These are phyloP conservation scores for Saxidomus purpurata DNA, from an alignment of 1,140 invertebrate species.

Conservation along the genomic window DNA sequence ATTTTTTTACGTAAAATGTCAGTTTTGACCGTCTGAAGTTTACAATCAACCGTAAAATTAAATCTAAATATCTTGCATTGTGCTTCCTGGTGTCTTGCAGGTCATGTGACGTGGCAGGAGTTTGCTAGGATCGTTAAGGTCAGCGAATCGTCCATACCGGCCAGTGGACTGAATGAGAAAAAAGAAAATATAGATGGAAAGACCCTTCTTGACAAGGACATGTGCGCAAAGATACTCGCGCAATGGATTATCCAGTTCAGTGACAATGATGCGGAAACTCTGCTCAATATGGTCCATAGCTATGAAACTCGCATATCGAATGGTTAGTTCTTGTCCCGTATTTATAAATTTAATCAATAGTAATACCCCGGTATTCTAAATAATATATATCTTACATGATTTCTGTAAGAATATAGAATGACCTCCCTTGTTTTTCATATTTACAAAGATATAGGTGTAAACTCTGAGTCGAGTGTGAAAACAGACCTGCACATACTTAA, in stretches of 20 bases:
- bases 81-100: not conserved
- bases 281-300: not conserved
- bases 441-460: no score
- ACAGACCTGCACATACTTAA: no score
- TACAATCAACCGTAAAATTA: no score
- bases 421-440: no score
- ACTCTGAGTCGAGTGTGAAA: no score
- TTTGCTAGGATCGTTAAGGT: not conserved
- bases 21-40: no score
- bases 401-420: no score
- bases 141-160: not conserved
- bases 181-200: not conserved
- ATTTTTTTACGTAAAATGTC: not conserved
- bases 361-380: no score
- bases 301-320: not conserved
- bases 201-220: not conserved
- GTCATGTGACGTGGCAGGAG: not conserved
- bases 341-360: no score
- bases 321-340: no score
- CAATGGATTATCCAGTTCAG: not conserved
- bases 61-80: no score
- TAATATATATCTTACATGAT: no score
- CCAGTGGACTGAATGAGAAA: not conserved
- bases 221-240: not conserved
- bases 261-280: not conserved